Percentiles rank a stretch among this genome's conserved stretches.
Conservation (phyloP, 1,140 invertebrate genomes). For the Lanistes nyassanus region DNA sequence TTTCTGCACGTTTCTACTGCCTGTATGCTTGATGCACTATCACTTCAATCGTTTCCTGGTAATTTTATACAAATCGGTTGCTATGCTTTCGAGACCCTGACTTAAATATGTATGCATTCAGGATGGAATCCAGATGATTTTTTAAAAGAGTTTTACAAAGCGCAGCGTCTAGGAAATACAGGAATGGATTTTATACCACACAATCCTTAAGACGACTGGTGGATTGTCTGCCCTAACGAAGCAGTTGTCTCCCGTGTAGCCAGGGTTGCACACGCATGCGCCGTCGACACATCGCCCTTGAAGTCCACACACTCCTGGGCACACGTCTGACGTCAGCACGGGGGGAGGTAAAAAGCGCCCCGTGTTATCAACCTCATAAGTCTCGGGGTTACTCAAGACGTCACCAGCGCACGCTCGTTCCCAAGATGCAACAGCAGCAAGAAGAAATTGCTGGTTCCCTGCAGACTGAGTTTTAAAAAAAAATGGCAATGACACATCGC, state of each 20-base stretch:
- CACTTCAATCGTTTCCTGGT: no score
- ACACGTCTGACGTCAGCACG: constrained; percentile 13
- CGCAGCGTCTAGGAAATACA: no score
- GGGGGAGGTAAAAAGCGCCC: constrained; percentile 20
- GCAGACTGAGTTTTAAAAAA: no score
- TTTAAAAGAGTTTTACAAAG: no score
- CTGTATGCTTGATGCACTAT: no score
- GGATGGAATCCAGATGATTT: no score
- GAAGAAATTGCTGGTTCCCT: constrained; percentile 25
- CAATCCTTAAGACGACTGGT: constrained; percentile 29
- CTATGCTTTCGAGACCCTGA: no score
- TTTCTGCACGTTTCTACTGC: no score
- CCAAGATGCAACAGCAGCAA: constrained; percentile 30
- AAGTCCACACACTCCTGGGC: constrained; percentile 37
- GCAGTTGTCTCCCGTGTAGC: constrained; percentile 34
- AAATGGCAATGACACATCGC: no score
- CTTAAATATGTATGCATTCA: no score
- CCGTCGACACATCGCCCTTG: constrained; percentile 31
- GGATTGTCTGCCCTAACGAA: constrained; percentile 25
- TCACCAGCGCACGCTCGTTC: constrained; percentile 35
- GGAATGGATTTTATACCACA: constrained; percentile 24
- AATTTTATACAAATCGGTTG: no score
- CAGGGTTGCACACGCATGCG: constrained; percentile 33
- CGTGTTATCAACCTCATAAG: constrained; percentile 20
- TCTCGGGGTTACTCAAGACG: constrained; percentile 28